Base-by-base conservation (phyloP, 2,797 vertebrate genomes). In the Eidolon dupreanum region DNA sequence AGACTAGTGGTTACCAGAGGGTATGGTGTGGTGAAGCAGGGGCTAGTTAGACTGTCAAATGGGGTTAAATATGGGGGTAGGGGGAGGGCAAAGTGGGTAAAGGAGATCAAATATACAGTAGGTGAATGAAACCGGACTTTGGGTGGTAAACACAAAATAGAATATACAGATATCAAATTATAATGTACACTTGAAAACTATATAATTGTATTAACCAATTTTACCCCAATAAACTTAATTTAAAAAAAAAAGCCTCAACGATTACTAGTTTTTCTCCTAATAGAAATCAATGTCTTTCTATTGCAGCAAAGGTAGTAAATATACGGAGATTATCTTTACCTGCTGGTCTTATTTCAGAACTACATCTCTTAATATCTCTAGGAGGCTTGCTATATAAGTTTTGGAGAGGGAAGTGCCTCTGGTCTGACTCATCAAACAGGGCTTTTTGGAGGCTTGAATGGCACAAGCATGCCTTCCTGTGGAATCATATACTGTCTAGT, bases 341-440 rank as follows among this genome's bases (percentile, higher is more conserved):
- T 97, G 71, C 88, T 96, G 94, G 57, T 84, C 51, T 90, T 31
- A 84, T 1, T 1, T 1, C 59, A 92, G 70, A 92, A 90, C 68
- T 88, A 88, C 77, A 92, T 63, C 31, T 73, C 57, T 63, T 38
- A 51, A 38, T 79, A 41, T 94, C 26, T 88, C 8, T 26, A 24
- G 11, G 41, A 71, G 70, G 33, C 0, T 13, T 13, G n/a, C 41
- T 33, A 0, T 12, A n/a, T 16, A 46, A 87, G 41, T 41, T 41
- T 86, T 74, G 20, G 51, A 49, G 57, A 87, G 8, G 57, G 73
- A 33, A 38, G 33, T 5, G 6, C 70, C 33, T 92, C 53, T 66
- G 31, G 9, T 43, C 26, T 79, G 75, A 78, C 24, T 46, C 43
- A 68, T 33, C 74, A 92, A 85, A 95, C 22, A 89, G 46, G 53